Base-by-base conservation (phyloP, 2,888 invertebrate species). In the Ypsolopha scabrella region DNA sequence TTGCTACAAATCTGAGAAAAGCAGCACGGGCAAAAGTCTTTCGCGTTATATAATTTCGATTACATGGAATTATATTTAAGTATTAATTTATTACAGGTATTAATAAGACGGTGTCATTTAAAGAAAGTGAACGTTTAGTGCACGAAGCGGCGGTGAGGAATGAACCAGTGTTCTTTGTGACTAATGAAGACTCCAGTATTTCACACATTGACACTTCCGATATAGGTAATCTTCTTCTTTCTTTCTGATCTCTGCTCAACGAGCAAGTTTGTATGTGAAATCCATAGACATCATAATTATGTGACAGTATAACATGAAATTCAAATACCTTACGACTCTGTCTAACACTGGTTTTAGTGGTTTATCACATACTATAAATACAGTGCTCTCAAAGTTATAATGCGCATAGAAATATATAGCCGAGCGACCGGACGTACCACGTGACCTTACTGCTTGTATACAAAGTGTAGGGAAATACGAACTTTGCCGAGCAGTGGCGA, bases 151-250 rank as follows among this genome's bases (percentile, higher is more conserved):
- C 57, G n/a, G 53, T 51, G 34, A 60, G 54, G 33, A 60, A 64
- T 38, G 51, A 35, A 13, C 72, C 78, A 2, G 51, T 76, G 47
- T 78, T 75, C 57, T 55, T 78, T 6, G 11, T 69, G 7, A 64
- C 59, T 46, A 58, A 58, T 33, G 55, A 64, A 8, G 51, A 64
- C 33, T 55, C 59, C n/a, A 51, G 51, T 47, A 58, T 65, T 36
- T 61, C 55, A 35, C 63, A 71, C 14, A 68, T 78, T 52, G 70
- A 75, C 60, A 66, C 67, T 4, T 59, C 69, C 6, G 78, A 79
- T 62, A 67, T 64, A 66, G 79, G 79, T 76, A 63, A 46, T n/a
- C 6, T n/a, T 48, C 9, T 8, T 10, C 3, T 7, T 34, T 7
- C 1, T 46, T 11, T 34, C 6, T 10, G 41, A 24, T 24, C 24